Base-by-base conservation (phyloP, 2,113 vertebrate species). In the Xiphophorus hellerii region DNA sequence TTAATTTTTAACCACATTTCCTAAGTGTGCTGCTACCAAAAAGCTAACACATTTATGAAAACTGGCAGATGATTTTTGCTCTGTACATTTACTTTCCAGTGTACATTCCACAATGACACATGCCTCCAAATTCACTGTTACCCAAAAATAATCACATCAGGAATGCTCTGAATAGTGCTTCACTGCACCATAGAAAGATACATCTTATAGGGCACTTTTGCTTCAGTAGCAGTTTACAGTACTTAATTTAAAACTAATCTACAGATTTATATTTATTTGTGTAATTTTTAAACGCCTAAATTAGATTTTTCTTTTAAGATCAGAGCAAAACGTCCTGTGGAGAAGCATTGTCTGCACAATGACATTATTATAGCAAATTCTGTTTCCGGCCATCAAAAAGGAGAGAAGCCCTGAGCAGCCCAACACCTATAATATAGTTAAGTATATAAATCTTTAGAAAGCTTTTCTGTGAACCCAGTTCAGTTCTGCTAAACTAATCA, bases 401-500 rank as follows among this genome's bases (percentile, higher is more conserved):
- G 77, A 62, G 29, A 6, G 48, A 58, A 90, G 62, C 61, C 65
- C 72, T 87, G 73, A 85, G 82, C 69, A 66, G 68, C 75, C 67
- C 84, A 13, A 62, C 71, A 44, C 13, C 27, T 54, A 25, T 25
- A 6, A 2, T 10, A 71, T 70, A 30, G 48, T 10, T 29, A 54
- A 89, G 91, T 60, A 58, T 81, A 37, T 69, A 63, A 81, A 48
- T 83, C 62, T 84, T 33, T 58, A 58, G 37, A 83, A 91, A 95
- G 87, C 90, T 28, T 68, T 80, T 70, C 44, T 74, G 30, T 68
- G n/a, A 31, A 42, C 88, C 90, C 86, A 89, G 91, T 22, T 78
- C 90, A 93, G 92, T 89, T 91, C 94, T 92, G 93, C 90, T 92
- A 77, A 62, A 66, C 30, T 66, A 70, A 93, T 30, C 78, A 78